Conservation (phyloP, 35 echinoderm and acorn worm genomes). For the Holothuria glaberrima region DNA sequence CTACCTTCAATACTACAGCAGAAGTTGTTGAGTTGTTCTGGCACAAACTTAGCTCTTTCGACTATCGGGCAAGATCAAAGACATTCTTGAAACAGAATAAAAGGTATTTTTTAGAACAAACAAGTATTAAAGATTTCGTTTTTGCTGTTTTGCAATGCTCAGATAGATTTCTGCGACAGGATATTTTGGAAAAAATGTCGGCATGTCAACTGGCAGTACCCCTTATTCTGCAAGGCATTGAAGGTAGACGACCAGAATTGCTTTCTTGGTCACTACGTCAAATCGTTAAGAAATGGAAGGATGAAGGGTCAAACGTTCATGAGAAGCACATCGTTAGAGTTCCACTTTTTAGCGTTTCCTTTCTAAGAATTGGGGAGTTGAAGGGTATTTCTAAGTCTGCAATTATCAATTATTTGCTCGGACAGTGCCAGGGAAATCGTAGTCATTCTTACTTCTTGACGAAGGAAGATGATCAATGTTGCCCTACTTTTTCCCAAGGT, state of each 20-base stretch:
- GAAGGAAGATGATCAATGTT: neutral
- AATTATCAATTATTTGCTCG: neutral
- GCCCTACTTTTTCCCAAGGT: neutral
- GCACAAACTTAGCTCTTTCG: neutral
- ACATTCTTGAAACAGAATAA: neutral
- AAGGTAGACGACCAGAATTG: neutral
- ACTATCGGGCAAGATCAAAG: neutral
- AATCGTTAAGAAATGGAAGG: conserved; percentile 9
- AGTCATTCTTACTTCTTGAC: neutral
- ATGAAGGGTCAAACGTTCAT: neutral
- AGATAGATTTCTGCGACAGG: conserved; percentile 15
- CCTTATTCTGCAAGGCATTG: neutral
- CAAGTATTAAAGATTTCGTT: neutral
- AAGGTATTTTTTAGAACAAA: neutral
- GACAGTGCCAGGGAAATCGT: neutral
- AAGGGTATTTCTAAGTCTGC: conserved; percentile 11
- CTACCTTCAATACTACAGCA: neutral
- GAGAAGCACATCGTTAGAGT: neutral
- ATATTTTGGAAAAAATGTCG: conserved; percentile 33
- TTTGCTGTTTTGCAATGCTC: neutral
- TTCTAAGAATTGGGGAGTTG: conserved; percentile 5
- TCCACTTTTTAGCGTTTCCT: neutral
- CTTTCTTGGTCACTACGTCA: neutral
- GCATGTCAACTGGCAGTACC: conserved; percentile 17
- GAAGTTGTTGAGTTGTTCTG: neutral